Conservation (phyloP, 2,113 vertebrate species). For the Sorex araneus region DNA sequence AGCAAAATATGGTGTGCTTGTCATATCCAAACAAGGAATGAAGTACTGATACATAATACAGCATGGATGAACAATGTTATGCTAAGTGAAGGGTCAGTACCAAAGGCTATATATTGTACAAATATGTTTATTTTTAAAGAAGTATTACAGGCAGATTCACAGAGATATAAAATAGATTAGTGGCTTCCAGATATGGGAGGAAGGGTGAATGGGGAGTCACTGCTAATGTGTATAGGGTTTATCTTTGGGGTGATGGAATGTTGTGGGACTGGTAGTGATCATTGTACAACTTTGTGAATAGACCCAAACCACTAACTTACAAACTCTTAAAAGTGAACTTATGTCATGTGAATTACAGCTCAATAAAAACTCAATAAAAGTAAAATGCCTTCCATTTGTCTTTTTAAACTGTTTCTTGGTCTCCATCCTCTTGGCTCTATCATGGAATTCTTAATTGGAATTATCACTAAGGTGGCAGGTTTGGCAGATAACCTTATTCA, state of each 20-base stretch:
- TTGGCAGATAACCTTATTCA: not conserved
- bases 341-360: not conserved
- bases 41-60: not conserved
- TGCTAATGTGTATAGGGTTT: not conserved
- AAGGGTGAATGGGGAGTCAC: not conserved
- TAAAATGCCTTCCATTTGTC: not conserved
- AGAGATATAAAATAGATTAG: too few relatives aligned
- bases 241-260: not conserved
- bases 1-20: not conserved
- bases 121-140: too few relatives aligned
- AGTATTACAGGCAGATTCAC: too few relatives aligned
- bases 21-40: conserved; percentile 8
- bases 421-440: not conserved
- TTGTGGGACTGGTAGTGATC: not conserved
- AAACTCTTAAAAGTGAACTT: not conserved
- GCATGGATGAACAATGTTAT: not conserved
- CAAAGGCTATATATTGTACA: too few relatives aligned
- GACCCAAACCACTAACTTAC: not conserved
- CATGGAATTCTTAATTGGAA: conserved; percentile 13
- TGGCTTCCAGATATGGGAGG: not conserved
- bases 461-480: not conserved
- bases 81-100: not conserved
- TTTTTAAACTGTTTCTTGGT: conserved; percentile 1
- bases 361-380: conserved; percentile 24
- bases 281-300: not conserved